phyloP scores from a whole-genome alignment of 2,797 vertebrate genomes.

The Synanceia verrucosa region DNA sequence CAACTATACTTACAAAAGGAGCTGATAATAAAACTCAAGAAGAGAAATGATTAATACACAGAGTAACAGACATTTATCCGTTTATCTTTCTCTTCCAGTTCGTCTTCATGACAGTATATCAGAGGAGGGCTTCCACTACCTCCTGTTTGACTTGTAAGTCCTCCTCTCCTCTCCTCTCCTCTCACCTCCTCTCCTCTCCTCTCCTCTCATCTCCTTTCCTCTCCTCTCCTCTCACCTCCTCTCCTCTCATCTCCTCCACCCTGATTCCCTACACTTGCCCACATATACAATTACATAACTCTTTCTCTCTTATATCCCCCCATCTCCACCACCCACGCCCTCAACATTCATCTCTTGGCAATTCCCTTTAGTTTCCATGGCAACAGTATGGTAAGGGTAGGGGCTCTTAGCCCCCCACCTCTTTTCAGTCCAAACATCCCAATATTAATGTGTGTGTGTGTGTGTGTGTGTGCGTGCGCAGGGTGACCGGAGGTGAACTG shows the following conservation, averaged over 20 bases:
- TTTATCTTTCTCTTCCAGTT: constrained; percentile 78
- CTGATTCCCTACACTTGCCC: constrained; percentile 2
- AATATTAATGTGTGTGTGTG: constrained; percentile 25
- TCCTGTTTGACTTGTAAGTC: constrained; percentile 99
- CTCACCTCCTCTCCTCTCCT: neutral
- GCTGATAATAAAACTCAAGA: neutral
- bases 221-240: neutral
- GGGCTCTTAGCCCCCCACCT: neutral
- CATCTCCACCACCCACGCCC: constrained; percentile 54
- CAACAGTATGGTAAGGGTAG: constrained; percentile 48
- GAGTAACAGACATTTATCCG: constrained; percentile 6
- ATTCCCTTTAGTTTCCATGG: constrained; percentile 75
- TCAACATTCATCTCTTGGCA: constrained; percentile 60
- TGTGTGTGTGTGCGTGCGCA: constrained; percentile 59
- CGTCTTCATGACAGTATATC: constrained; percentile 99
- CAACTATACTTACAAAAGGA: neutral
- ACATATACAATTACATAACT: constrained; percentile 62
- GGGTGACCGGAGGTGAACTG: constrained; percentile 96
- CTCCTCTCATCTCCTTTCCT: neutral
- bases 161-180: neutral
- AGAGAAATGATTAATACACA: neutral
- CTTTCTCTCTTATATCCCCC: constrained; percentile 48
- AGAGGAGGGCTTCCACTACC: constrained; percentile 97
- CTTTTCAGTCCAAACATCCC: neutral
- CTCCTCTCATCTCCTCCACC: neutral